Evolutionary conservation across 2,797 vertebrate genomes (phyloP).

Genomic region (Scomberomorus guttatus): DNA sequence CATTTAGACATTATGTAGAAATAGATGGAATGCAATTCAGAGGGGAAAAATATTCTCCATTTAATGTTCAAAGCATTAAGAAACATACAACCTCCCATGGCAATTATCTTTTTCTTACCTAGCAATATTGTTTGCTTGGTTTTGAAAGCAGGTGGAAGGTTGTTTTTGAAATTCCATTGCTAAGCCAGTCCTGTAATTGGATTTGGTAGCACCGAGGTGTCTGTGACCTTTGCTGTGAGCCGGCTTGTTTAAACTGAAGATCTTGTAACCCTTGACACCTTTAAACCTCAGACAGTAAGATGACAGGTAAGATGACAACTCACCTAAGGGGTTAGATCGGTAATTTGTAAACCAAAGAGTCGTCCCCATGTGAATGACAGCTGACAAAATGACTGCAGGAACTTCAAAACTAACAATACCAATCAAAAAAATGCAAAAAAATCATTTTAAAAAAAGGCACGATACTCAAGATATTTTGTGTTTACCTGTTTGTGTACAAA

Average conservation of each 20-base stretch:
- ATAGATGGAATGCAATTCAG: not conserved
- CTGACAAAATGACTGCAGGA: not conserved
- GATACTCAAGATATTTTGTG: not conserved
- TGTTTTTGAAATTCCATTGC: conserved; percentile 58
- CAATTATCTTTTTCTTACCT: conserved; percentile 2
- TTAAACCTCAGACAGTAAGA: conserved; percentile 66
- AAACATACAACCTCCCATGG: not conserved
- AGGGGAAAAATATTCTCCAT: not conserved
- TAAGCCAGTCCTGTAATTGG: conserved; percentile 68
- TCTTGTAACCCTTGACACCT: conserved; percentile 68
- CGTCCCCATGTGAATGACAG: not conserved
- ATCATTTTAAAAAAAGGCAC: too few species aligned
- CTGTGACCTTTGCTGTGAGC: conserved; percentile 74
- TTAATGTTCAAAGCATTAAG: not conserved
- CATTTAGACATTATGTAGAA: conserved; percentile 6
- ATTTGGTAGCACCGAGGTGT: conserved; percentile 58
- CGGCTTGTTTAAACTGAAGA: conserved; percentile 73
- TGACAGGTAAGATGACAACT: conserved; percentile 63
- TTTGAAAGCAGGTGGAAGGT: conserved; percentile 33
- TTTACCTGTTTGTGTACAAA: conserved; percentile 15
- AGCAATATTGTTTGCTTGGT: conserved; percentile 11
- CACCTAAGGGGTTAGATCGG: conserved; percentile 38
- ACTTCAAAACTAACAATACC: not conserved
- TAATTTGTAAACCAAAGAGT: conserved; percentile 44
- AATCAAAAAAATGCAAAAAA: too few species aligned